phyloP scores from a whole-genome alignment of 2,113 vertebrate genomes.

The Gnathonemus echidnorhynchus region DNA sequence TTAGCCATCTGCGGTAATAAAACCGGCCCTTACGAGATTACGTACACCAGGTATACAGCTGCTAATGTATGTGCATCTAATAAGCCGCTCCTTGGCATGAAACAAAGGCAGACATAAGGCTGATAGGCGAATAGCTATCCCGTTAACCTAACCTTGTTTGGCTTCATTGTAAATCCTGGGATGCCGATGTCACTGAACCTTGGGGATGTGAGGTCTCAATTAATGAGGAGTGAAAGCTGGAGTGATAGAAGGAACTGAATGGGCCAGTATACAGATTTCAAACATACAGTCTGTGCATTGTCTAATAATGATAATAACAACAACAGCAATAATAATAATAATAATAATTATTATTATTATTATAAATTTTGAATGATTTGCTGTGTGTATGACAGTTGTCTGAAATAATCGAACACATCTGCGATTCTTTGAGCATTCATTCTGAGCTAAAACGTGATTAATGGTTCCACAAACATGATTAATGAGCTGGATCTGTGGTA shows the following conservation, averaged over 20 bases:
- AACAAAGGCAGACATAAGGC: slow-evolving; percentile 12
- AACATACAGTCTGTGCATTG: background rate
- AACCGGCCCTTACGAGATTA: slow-evolving; percentile 57
- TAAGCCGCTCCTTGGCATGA: slow-evolving; percentile 13
- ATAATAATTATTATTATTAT: background rate
- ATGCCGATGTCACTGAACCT: slow-evolving; percentile 11
- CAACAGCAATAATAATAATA: background rate
- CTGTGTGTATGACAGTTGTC: background rate
- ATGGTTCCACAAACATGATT: slow-evolving; percentile 63
- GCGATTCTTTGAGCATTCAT: slow-evolving; percentile 39
- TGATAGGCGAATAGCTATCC: slow-evolving; percentile 17
- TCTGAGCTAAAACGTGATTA: slow-evolving; percentile 53
- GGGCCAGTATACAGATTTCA: background rate
- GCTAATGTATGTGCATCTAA: slow-evolving; percentile 38
- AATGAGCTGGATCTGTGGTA: slow-evolving; percentile 54
- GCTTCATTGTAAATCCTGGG: slow-evolving; percentile 11
- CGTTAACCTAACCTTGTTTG: slow-evolving; percentile 24
- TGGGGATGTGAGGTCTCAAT: background rate
- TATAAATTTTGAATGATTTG: background rate
- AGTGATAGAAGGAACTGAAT: slow-evolving; percentile 19
- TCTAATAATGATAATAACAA: background rate
- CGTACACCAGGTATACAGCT: slow-evolving; percentile 44
- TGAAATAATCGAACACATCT: background rate
- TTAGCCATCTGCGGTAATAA: slow-evolving; percentile 64
- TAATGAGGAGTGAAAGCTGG: background rate